Percentiles rank a stretch among this genome's conserved stretches.
Evolutionary conservation across 2,113 vertebrate genomes (phyloP).

Genomic region (Alligator mississippiensis): DNA sequence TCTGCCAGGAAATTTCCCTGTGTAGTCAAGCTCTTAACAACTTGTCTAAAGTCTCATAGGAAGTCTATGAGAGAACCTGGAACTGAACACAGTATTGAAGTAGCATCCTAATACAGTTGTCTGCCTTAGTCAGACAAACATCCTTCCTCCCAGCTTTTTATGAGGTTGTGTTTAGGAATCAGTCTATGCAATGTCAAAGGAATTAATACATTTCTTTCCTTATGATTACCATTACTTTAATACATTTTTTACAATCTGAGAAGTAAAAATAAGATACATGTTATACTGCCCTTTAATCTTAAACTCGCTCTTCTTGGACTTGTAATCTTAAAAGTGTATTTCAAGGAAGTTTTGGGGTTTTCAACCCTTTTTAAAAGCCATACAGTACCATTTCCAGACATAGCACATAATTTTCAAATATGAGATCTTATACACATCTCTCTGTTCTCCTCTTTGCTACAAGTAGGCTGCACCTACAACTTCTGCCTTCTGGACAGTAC

Average conservation of each 20-base stretch:
- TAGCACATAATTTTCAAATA: neutral
- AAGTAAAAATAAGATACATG: neutral
- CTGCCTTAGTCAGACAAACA: neutral
- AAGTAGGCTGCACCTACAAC: neutral
- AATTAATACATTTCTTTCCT: constrained; percentile 12
- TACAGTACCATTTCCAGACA: neutral
- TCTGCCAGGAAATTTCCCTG: no score
- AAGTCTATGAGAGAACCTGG: neutral
- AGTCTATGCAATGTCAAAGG: neutral
- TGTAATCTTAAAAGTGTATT: neutral
- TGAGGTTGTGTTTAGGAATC: neutral
- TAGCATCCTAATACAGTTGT: neutral
- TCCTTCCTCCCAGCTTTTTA: neutral
- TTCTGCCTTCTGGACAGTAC: no score
- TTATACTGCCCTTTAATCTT: neutral
- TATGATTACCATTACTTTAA: neutral
- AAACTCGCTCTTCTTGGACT: neutral
- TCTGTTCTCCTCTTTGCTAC: neutral
- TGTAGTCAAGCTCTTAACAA: no score
- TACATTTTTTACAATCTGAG: neutral
- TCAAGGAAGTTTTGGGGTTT: neutral
- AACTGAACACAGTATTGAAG: neutral
- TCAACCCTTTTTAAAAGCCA: neutral
- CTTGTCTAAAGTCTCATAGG: neutral
- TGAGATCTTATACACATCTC: neutral